phyloP scores from a whole-genome alignment of 2,888 invertebrate genomes.

The Trissoscelio sp. region DNA sequence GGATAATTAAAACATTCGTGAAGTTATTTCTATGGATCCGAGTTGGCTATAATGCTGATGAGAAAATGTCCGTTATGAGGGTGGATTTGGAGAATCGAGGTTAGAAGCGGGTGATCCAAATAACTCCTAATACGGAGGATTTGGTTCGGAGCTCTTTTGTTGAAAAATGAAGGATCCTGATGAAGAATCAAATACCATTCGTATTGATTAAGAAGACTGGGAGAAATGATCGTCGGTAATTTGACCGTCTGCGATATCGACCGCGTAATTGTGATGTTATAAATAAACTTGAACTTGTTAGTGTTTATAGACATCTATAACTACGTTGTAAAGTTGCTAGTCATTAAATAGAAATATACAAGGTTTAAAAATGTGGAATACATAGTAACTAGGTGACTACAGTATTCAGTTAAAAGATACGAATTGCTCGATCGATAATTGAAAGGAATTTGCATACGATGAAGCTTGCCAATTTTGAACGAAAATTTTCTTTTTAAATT shows the following conservation, averaged over 20 bases:
- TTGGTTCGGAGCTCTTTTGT: not conserved
- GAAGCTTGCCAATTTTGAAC: too few species aligned
- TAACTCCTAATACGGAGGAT: not conserved
- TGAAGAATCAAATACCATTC: not conserved
- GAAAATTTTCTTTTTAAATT: too few species aligned
- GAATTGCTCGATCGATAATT: too few species aligned
- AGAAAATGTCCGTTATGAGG: not conserved
- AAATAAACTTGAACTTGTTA: not conserved
- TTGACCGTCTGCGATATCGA: not conserved
- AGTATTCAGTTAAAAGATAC: too few species aligned
- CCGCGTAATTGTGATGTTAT: not conserved
- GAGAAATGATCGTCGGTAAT: not conserved
- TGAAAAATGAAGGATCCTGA: not conserved
- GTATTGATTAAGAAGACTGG: not conserved
- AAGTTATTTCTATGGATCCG: not conserved
- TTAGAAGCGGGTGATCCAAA: not conserved
- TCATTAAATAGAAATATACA: too few species aligned
- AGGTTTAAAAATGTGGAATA: too few species aligned
- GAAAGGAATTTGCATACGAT: too few species aligned
- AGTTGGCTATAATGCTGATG: not conserved
- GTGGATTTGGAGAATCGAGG: not conserved
- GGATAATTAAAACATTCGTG: not conserved
- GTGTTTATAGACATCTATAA: too few species aligned
- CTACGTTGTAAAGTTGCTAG: too few species aligned
- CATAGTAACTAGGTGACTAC: too few species aligned